phyloP scores from a whole-genome alignment of 2,113 vertebrate species.

The Gadus chalcogrammus region DNA sequence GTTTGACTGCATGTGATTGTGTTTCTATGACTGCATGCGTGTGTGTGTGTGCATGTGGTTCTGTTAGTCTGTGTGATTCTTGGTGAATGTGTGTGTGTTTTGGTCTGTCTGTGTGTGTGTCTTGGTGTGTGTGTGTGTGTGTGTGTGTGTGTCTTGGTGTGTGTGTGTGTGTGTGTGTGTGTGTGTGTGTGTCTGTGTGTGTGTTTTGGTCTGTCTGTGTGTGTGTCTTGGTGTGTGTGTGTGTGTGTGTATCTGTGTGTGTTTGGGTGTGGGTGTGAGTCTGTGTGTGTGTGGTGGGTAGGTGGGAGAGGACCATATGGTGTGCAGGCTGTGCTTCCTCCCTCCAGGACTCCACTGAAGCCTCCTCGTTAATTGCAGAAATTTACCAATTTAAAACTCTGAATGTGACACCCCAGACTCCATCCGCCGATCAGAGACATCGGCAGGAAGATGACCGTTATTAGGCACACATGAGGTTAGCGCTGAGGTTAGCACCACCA shows the following conservation, averaged over 20 bases:
- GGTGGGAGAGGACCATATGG: constrained; percentile 51
- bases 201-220: no score
- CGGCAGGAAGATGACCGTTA: constrained; percentile 3
- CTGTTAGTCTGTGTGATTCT: constrained; percentile 3
- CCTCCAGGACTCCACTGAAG: constrained; percentile 53
- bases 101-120: no score
- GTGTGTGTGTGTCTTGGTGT: no score
- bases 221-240: no score
- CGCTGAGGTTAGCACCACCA: no score
- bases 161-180: no score
- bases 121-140: no score
- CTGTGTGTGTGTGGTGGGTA: constrained; percentile 8
- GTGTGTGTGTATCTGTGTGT: no score
- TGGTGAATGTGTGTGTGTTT: constrained; percentile 4
- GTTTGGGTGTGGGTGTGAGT: background rate
- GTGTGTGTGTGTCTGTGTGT: no score
- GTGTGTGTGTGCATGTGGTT: background rate
- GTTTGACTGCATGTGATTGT: constrained; percentile 13
- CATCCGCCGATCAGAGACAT: constrained; percentile 48
- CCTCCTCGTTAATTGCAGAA: constrained; percentile 60
- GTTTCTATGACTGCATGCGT: constrained; percentile 2
- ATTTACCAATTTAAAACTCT: constrained; percentile 56
- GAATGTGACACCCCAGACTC: constrained; percentile 46
- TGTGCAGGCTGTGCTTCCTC: constrained; percentile 35
- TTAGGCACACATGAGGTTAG: constrained; percentile 17